Evolutionary conservation across 2,797 vertebrate species (phyloP), one percentile per base, ranked within the genome.

Genomic region (Falco cherrug): DNA sequence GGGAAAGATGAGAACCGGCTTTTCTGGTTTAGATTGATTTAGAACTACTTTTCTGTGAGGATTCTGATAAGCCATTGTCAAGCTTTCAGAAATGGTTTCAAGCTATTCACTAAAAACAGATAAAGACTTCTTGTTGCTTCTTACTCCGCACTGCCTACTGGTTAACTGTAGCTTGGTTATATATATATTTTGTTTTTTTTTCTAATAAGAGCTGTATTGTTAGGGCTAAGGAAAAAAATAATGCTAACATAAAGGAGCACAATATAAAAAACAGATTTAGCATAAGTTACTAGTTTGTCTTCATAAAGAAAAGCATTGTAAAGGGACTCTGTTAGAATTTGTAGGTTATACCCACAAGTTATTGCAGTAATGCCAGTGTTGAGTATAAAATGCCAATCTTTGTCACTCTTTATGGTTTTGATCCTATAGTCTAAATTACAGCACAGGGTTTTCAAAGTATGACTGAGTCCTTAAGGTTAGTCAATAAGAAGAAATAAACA

Each of bases 301-400:
- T 90, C 14, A 48, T 45, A 48, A 76, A 21, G 6, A 31, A 50
- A 70, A 47, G 0, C 4, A 21, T 28, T 78, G 5, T 12, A 5
- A 20, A 64, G 10, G 4, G 13, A 65, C 16, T 51, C 13, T 48
- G 10, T 45, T 28, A 48, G 31, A 71, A 11, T 6, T 76, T 78
- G 56, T 33, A 9, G 6, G 5, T 67, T 73, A 18, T 35, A 37
- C 5, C 9, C 21, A 4, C 0, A 0, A 45, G 43, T 47, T 51
- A 31, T 10, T 81, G 59, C 2, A 28, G 18, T 65, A 69, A 35
- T 75, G 21, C 8, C 9, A 59, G 7, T 16, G 13, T 61, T 54
- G 17, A 54, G 17, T 53, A 21, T 20, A 19, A 86, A 86, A 56
- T 28, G 7, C 24, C 13, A 35, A 3, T 8, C 18, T 70, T 80